phyloP scores from a whole-genome alignment of 2,797 vertebrate genomes.

The Podargus strigoides region DNA sequence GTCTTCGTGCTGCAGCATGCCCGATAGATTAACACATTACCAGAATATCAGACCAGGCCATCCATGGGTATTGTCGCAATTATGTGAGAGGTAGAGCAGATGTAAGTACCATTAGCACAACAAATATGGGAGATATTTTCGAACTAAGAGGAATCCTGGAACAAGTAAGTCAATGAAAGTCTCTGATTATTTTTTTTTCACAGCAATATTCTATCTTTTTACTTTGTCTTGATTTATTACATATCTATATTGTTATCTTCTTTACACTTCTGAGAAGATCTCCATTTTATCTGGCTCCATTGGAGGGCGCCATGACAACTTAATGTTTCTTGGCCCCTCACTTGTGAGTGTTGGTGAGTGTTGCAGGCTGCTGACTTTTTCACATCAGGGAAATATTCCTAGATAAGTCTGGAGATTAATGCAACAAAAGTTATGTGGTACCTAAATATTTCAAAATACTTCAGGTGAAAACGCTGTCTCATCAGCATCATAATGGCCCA shows the following conservation, averaged over 20 bases:
- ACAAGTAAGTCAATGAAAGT: background rate
- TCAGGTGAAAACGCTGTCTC: background rate
- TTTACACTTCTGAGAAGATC: background rate
- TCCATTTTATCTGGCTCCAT: background rate
- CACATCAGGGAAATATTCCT: background rate
- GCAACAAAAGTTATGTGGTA: background rate
- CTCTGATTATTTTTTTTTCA: background rate
- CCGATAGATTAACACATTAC: accelerated
- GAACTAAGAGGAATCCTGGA: background rate
- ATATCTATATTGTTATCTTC: background rate
- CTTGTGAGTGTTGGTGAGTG: background rate
- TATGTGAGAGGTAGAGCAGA: background rate
- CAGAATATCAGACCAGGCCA: background rate
- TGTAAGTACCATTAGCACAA: background rate
- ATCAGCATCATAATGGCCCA: background rate
- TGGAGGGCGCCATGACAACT: background rate
- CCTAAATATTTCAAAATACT: background rate
- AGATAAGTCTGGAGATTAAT: background rate
- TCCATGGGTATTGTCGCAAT: background rate
- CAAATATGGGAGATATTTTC: background rate
- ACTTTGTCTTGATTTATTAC: background rate
- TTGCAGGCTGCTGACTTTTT: background rate
- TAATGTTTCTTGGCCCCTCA: background rate
- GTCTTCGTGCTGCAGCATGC: background rate
- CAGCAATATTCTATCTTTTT: background rate